phyloP scores from a whole-genome alignment of 2,888 invertebrate genomes.

The Meandrusa payeni region DNA sequence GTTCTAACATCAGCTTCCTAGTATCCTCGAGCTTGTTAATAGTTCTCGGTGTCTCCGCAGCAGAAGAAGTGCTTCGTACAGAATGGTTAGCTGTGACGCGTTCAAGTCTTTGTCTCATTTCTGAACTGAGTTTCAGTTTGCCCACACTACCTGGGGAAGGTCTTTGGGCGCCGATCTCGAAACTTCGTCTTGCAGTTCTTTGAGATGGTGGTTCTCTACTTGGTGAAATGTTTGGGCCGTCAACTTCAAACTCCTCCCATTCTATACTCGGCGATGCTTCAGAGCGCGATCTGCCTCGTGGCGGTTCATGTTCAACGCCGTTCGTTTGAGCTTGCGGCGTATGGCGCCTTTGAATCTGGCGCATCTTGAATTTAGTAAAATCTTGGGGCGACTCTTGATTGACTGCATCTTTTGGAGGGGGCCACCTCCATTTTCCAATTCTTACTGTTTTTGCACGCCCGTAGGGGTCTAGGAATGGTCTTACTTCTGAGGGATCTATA shows the following conservation, averaged over 20 bases:
- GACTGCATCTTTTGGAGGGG: slow-evolving; percentile 89
- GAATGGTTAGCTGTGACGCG: slow-evolving; percentile 94
- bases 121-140: slow-evolving; percentile 93
- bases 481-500: slow-evolving; percentile 89
- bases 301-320: slow-evolving; percentile 62
- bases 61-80: slow-evolving; percentile 87
- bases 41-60: slow-evolving; percentile 85
- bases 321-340: slow-evolving; percentile 84
- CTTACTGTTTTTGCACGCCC: slow-evolving; percentile 96
- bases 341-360: slow-evolving; percentile 89
- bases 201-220: slow-evolving; percentile 66
- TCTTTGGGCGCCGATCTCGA: slow-evolving; percentile 90
- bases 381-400: slow-evolving; percentile 86
- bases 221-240: slow-evolving; percentile 62
- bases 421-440: slow-evolving; percentile 98
- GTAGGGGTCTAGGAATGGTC: slow-evolving; percentile 94
- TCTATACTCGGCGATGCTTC: slow-evolving; percentile 83
- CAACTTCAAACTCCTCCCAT: slow-evolving; percentile 93
- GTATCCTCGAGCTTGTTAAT: slow-evolving; percentile 93
- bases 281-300: slow-evolving; percentile 63
- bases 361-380: slow-evolving; percentile 93
- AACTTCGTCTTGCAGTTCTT: slow-evolving; percentile 80
- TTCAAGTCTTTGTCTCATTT: slow-evolving; percentile 94
- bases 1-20: slow-evolving; percentile 90
- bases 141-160: slow-evolving; percentile 94